Conservation (phyloP, 2,113 vertebrate genomes). For the Tringa solitaria region DNA sequence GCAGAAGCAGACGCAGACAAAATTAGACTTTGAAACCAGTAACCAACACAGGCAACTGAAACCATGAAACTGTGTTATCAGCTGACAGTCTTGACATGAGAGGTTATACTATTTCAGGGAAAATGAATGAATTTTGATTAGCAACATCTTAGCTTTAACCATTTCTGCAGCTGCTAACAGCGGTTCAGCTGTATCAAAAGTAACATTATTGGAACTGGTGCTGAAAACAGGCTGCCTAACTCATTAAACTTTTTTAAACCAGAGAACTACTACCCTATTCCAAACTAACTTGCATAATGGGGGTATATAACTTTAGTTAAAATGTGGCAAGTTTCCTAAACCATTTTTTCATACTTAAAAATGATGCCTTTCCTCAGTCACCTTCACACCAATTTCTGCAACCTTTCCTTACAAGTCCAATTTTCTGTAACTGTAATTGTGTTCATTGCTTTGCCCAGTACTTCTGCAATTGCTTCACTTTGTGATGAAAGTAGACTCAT, state of each 20-base stretch:
- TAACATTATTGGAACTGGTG: neutral
- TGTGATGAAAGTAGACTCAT: neutral
- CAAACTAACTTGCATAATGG: neutral
- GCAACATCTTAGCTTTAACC: neutral
- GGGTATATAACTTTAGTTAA: neutral
- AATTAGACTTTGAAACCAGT: neutral
- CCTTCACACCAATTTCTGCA: neutral
- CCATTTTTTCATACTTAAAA: neutral
- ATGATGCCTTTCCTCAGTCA: neutral
- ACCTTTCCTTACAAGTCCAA: neutral
- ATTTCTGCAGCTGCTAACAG: neutral
- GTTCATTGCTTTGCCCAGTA: neutral
- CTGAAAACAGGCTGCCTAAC: neutral
- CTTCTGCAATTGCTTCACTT: neutral
- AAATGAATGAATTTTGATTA: neutral
- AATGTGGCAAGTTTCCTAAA: neutral
- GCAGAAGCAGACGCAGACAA: neutral
- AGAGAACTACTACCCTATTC: neutral
- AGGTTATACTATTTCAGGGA: neutral
- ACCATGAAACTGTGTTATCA: neutral
- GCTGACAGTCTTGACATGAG: neutral
- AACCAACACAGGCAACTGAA: neutral
- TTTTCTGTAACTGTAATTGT: neutral
- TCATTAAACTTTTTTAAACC: neutral
- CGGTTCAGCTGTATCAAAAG: neutral